Evolutionary conservation across 2,797 vertebrate species (phyloP), one percentile per base, ranked within the genome.

Genomic region (Pagetopsis macropterus): DNA sequence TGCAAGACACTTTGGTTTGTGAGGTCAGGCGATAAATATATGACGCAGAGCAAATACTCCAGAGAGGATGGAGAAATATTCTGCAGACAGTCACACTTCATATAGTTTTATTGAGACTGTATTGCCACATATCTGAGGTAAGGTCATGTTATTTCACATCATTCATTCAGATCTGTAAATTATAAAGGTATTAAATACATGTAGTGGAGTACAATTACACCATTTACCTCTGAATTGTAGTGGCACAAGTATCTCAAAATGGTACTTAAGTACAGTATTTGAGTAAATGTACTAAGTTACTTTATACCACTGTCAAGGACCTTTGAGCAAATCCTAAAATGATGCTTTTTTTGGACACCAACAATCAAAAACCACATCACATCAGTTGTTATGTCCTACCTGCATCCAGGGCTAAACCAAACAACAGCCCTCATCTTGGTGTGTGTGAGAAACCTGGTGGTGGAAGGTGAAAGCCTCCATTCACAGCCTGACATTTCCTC

Each of bases 21-120:
- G 75, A 88, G 80, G 84, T 76, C 11, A 58, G 76, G 70, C 76
- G 82, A 81, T 90, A 89, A 86, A 85, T 80, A 74, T 72, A 76
- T 57, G 77, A 75, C 43, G 33, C 75, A 15, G 46, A 77, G 69
- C 55, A 31, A 66, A 84, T 33, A 31, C 84, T 82, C 84, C 69
- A 44, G 55, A 73, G 86, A 60, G 60, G 49, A n/a, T 19, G 41
- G 21, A 19, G 13, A 49, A 46, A 58, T 16, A 45, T 59, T 49
- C 48, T 21, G 8, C 67, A 57, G 9, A 51, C 19, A n/a, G 17
- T 13, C 69, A 45, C 65, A 77, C 74, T 55, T 52, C 19, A 23
- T 9, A 56, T n/a, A 19, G 54, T 43, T 23, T 62, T 55, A 8
- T 44, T 3, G 12, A 48, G 46, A 48, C 31, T 14, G 54, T 46